Percentiles rank a stretch among this genome's conserved stretches.
Conservation (phyloP, 2,888 invertebrate genomes). For the Girardia tigrina region DNA sequence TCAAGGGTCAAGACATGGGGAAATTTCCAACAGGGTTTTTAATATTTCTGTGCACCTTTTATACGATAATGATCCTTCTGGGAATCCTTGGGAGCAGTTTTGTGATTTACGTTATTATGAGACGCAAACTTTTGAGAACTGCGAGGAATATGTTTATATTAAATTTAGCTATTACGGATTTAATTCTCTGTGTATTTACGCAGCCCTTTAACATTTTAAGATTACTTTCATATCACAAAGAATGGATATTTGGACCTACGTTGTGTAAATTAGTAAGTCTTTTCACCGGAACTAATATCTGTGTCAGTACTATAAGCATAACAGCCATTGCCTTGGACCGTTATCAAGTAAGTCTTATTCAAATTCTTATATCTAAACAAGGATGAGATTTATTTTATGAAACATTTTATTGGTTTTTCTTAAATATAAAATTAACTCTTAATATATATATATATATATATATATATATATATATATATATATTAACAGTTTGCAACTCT, state of each 20-base stretch:
- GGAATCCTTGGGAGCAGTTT: constrained; percentile 72
- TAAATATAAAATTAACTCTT: too few relatives aligned
- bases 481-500: too few relatives aligned
- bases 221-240: constrained; percentile 60
- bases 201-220: constrained; percentile 78
- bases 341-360: constrained; percentile 38
- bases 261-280: constrained; percentile 72
- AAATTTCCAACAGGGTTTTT: neutral
- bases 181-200: constrained; percentile 71
- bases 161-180: constrained; percentile 67
- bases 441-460: too few relatives aligned
- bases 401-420: too few relatives aligned
- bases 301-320: constrained; percentile 80
- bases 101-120: constrained; percentile 65
- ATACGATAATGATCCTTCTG: constrained; percentile 58
- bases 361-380: too few relatives aligned
- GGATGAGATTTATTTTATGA: too few relatives aligned
- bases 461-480: too few relatives aligned
- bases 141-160: constrained; percentile 76
- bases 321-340: constrained; percentile 62
- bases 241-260: constrained; percentile 71
- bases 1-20: neutral
- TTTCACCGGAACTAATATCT: constrained; percentile 74
- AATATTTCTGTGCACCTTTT: neutral
- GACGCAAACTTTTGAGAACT: constrained; percentile 75